A percentile compares a stretch with the other conserved stretches of the same genome.
Evolutionary conservation across 2,888 invertebrate genomes (phyloP).

Genomic region (Protodeltote pygarga): DNA sequence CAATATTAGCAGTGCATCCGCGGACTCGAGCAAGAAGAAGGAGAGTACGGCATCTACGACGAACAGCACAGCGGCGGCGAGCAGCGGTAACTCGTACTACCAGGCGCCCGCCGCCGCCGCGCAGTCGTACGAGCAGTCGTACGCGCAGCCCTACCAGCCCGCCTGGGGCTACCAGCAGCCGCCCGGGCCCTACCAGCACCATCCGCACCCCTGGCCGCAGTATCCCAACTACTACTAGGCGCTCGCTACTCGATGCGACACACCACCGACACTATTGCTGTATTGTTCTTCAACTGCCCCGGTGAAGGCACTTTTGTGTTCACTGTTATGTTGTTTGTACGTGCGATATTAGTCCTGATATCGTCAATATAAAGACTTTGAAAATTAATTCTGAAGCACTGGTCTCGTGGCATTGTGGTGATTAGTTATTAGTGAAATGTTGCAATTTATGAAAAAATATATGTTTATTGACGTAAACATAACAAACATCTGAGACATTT

Average conservation of each 20-base stretch:
- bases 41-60: slow-evolving; percentile 50
- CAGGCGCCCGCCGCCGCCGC: slow-evolving; percentile 66
- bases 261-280: not conserved
- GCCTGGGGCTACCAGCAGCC: slow-evolving; percentile 85
- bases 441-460: slow-evolving; percentile 43
- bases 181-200: slow-evolving; percentile 81
- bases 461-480: slow-evolving; percentile 61
- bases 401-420: not conserved
- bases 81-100: slow-evolving; percentile 67
- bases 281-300: slow-evolving; percentile 7
- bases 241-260: not conserved
- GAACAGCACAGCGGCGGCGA: slow-evolving; percentile 48
- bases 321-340: slow-evolving; percentile 9
- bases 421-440: slow-evolving; percentile 14
- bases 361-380: slow-evolving; percentile 6
- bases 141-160: slow-evolving; percentile 80
- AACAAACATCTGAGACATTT: slow-evolving; percentile 55
- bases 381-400: not conserved
- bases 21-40: slow-evolving; percentile 72
- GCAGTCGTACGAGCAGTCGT: slow-evolving; percentile 76
- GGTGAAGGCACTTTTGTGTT: slow-evolving; percentile 7
- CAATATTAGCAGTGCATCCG: slow-evolving; percentile 50
- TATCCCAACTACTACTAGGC: slow-evolving; percentile 82
- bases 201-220: slow-evolving; percentile 80
- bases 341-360: slow-evolving; percentile 5